A percentile compares a stretch with the other conserved stretches of the same genome.
phyloP scores from a whole-genome alignment of 2,888 invertebrate genomes.

The Nomada flava region DNA sequence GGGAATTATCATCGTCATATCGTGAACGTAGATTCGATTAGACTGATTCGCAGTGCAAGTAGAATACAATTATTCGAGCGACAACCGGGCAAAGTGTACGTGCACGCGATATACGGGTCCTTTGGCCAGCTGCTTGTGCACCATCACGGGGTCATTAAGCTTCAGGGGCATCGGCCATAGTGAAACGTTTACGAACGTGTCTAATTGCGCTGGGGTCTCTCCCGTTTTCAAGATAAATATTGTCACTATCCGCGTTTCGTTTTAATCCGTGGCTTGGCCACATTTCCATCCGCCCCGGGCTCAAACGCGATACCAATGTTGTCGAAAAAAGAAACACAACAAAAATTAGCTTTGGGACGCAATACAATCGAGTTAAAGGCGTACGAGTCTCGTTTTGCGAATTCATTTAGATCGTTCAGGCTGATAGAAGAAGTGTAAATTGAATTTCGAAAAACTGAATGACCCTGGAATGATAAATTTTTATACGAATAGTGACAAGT shows the following conservation, averaged over 20 bases:
- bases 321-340: neutral
- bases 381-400: neutral
- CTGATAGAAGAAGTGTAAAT: neutral
- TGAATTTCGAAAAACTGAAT: neutral
- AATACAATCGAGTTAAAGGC: neutral
- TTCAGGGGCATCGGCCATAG: constrained; percentile 69
- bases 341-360: neutral
- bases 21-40: constrained; percentile 27
- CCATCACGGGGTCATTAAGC: constrained; percentile 81
- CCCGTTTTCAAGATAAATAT: constrained; percentile 24
- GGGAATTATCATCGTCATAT: constrained; percentile 7
- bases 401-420: neutral
- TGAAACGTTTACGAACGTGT: constrained; percentile 53
- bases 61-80: constrained; percentile 49
- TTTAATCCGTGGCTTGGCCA: neutral
- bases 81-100: constrained; percentile 52
- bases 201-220: constrained; percentile 29
- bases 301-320: neutral
- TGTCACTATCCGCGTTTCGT: neutral
- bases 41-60: constrained; percentile 11
- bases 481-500: too few species aligned
- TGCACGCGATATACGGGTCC: constrained; percentile 76
- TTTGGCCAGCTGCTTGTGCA: constrained; percentile 73
- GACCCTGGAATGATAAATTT: neutral
- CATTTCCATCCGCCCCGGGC: neutral